Base-by-base conservation (phyloP, 2,888 invertebrate species). In the Cecidostiba fungosa region DNA sequence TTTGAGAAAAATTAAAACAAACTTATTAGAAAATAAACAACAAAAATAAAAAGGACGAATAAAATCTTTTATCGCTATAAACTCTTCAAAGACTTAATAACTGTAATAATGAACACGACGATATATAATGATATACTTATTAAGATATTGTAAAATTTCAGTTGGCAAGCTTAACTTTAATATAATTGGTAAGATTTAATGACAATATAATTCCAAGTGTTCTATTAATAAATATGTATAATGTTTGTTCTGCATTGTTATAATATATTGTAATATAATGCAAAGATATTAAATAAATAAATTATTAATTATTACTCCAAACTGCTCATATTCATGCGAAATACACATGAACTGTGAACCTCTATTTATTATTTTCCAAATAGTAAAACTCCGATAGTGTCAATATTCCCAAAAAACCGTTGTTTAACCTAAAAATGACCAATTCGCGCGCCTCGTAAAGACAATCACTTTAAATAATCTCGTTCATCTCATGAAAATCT, bases 131-230 rank as follows among this genome's bases (percentile, higher is more conserved):
- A n/a, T n/a, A n/a, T 50, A 54, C 36, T 32, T 80, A 59, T 72
- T 80, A 39, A 50, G 14, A 66, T 32, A 29, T 26, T 66, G 29
- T 66, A 14, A 66, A 26, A 12, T 3, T 66, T 66, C 29, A 26
- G 14, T 66, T 66, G 2, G 19, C 54, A 59, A 59, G n/a, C 3
- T 54, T 5, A 4, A 59, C 26, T 80, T 72, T 10, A 72, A 39
- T 12, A 72, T 23, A 12, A 43, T 73, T 80, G 43, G 59, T 0
- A 66, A 74, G 23, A 47, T 82, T 77, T 26, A 19, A 69, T 77
- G 82, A 82, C 82, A 82, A 82, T 82, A 82, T 54, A 77, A 70
- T 72, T 29, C 72, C 50, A 78, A 84, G 59, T 78, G 73, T 84
- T 77, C 84, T 26, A n/a, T 12, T 32, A 32, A 32, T 32, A 32